Percentiles rank a stretch among this genome's conserved stretches.
Conservation (phyloP, 1,140 invertebrate species). For the Bilobella aurantiaca region DNA sequence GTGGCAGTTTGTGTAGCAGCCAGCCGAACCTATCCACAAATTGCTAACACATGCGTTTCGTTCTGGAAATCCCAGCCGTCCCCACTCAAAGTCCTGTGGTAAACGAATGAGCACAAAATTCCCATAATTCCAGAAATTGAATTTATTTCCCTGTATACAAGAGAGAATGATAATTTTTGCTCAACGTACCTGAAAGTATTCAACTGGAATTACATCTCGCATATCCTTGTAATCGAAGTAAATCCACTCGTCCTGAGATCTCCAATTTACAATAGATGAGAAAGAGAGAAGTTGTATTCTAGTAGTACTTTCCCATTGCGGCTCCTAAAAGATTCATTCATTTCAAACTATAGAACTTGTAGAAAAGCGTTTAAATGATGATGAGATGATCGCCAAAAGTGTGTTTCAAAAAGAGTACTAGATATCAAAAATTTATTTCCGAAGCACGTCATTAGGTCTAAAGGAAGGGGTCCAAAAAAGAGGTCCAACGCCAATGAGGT, state of each 20-base stretch:
- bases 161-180: neutral
- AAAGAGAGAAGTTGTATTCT: slow-evolving; percentile 47
- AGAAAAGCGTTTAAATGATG: no score
- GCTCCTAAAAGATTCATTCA: slow-evolving; percentile 48
- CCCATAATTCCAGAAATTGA: neutral
- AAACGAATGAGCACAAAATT: slow-evolving; percentile 21
- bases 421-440: no score
- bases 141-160: neutral
- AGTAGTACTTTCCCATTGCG: slow-evolving; percentile 65
- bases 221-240: slow-evolving; percentile 81
- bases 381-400: no score
- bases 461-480: no score
- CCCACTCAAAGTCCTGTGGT: slow-evolving; percentile 50
- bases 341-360: no score
- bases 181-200: slow-evolving; percentile 34
- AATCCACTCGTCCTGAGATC: slow-evolving; percentile 47
- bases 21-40: slow-evolving; percentile 78
- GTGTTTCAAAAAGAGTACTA: no score
- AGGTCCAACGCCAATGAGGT: no score
- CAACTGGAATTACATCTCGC: slow-evolving; percentile 42
- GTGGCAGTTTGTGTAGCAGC: slow-evolving; percentile 86
- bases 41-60: slow-evolving; percentile 59
- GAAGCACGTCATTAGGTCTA: no score
- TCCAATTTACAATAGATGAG: slow-evolving; percentile 50
- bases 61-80: slow-evolving; percentile 60